These are phyloP conservation scores for Apodemia mormo DNA, from an alignment of 2,888 invertebrate species.

Conservation along the genomic window DNA sequence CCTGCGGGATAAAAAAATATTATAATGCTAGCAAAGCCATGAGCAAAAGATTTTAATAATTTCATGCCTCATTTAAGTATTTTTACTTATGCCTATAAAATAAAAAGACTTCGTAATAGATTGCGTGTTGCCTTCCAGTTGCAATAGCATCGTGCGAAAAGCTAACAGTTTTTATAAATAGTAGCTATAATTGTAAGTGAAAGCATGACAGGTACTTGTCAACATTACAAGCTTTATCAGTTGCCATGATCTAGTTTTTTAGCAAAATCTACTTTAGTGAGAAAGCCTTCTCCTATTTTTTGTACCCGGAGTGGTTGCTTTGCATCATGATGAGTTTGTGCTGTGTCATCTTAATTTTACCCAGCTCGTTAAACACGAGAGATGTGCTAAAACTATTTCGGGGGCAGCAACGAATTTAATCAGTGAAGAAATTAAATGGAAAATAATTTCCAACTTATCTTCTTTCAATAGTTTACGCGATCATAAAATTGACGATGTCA, in stretches of 20 bases:
- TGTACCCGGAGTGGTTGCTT: not conserved
- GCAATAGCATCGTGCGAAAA: slow-evolving; percentile 26
- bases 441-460: too few relatives aligned
- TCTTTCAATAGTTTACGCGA: too few relatives aligned
- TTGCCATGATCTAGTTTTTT: slow-evolving; percentile 23
- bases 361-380: not conserved
- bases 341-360: not conserved
- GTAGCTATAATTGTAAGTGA: slow-evolving; percentile 22
- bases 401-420: too few relatives aligned
- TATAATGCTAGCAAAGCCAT: too few relatives aligned
- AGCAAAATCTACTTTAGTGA: not conserved
- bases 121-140: slow-evolving; percentile 21
- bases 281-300: not conserved
- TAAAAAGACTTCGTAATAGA: slow-evolving; percentile 25
- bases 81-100: not conserved
- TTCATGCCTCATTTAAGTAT: not conserved
- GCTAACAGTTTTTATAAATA: slow-evolving; percentile 24
- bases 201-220: slow-evolving; percentile 23
- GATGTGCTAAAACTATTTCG: too few relatives aligned
- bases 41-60: too few relatives aligned
- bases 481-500: too few relatives aligned
- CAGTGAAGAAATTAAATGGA: not conserved
- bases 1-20: too few relatives aligned
- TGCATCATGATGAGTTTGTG: not conserved
- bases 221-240: slow-evolving; percentile 15